A percentile compares a stretch with the other conserved stretches of the same genome.
Conservation (phyloP, 2,797 vertebrate species). For the Catostomus latipinnis region DNA sequence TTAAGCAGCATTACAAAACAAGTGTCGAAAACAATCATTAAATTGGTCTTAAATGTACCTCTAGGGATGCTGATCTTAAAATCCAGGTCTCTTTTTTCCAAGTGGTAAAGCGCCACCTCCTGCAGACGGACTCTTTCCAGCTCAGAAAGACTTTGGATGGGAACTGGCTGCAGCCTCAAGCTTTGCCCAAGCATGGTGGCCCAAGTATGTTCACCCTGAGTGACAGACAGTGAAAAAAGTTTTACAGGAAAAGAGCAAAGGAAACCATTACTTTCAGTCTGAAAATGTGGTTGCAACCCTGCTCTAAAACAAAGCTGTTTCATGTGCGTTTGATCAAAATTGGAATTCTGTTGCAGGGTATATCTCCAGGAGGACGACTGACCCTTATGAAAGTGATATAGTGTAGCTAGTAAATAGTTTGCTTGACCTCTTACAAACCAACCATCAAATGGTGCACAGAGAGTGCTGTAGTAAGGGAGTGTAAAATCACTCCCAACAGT, state of each 20-base stretch:
- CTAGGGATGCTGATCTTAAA: conserved; percentile 79
- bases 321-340: conserved; percentile 31
- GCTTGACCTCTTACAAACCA: conserved; percentile 21
- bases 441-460: conserved; percentile 30
- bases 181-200: conserved; percentile 77
- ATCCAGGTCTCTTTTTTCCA: conserved; percentile 79
- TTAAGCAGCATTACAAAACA: not conserved
- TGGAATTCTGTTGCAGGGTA: conserved; percentile 22
- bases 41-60: conserved; percentile 69
- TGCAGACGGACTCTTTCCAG: conserved; percentile 89
- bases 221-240: conserved; percentile 9
- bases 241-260: conserved; percentile 31
- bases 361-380: not conserved
- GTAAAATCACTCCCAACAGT: not conserved
- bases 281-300: not conserved
- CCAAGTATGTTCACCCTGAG: conserved; percentile 72
- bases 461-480: not conserved
- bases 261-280: conserved; percentile 16
- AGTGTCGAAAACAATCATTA: not conserved
- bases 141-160: conserved; percentile 91
- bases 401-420: not conserved
- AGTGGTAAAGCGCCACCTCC: conserved; percentile 84
- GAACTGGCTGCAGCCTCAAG: conserved; percentile 78
- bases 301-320: conserved; percentile 23
- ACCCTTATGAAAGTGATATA: conserved; percentile 25